Conservation (phyloP, 2,888 invertebrate species). For the Melanargia galathea region DNA sequence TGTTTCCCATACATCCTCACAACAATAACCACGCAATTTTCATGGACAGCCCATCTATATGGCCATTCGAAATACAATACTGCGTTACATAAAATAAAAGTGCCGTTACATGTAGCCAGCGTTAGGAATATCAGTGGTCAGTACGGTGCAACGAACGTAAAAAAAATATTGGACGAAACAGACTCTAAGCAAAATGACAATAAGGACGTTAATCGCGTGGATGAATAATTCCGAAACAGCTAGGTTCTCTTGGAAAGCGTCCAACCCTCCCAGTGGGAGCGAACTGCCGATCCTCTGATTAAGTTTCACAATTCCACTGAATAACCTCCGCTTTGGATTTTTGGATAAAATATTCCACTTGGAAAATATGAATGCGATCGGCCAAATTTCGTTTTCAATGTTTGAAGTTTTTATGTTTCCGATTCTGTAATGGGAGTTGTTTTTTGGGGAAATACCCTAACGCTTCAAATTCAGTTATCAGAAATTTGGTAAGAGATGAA, state of each 20-base stretch:
- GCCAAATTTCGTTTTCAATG: conserved; percentile 25
- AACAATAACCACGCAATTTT: conserved; percentile 33
- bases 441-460: background rate
- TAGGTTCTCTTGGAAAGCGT: conserved; percentile 31
- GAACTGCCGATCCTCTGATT: conserved; percentile 33
- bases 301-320: conserved; percentile 38
- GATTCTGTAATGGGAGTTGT: background rate
- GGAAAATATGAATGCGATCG: conserved; percentile 29
- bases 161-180: conserved; percentile 19
- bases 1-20: conserved; percentile 13
- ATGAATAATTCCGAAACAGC: conserved; percentile 6
- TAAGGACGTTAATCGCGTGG: conserved; percentile 25
- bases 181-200: background rate
- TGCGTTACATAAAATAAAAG: conserved; percentile 38
- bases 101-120: conserved; percentile 25
- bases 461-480: background rate
- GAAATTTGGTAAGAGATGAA: conserved; percentile 2
- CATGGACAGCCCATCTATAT: conserved; percentile 21
- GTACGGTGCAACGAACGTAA: conserved; percentile 13
- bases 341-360: conserved; percentile 36
- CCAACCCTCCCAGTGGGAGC: conserved; percentile 35
- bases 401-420: conserved; percentile 20
- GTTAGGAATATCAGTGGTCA: conserved; percentile 32
- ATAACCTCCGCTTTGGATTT: conserved; percentile 37
- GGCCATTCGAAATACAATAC: conserved; percentile 33